Evolutionary conservation across 1,140 invertebrate genomes (phyloP), one percentile per base, ranked within the genome.

Genomic region (Drosophila mauritiana): DNA sequence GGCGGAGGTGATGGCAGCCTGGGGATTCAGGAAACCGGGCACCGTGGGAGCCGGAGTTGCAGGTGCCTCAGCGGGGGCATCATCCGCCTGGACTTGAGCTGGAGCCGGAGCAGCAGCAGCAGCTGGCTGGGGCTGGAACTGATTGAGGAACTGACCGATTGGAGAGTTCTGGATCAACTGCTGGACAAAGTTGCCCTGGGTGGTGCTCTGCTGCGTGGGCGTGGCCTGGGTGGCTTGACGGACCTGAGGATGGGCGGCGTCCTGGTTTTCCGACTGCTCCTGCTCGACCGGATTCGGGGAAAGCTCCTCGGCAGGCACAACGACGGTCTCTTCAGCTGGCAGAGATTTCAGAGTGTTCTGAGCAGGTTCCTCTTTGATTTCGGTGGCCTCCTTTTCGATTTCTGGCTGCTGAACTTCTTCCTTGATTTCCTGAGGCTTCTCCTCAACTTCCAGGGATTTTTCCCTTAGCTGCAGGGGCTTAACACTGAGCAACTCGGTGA

Each of bases 101-200:
- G 36, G 20, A 2, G 54, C 54, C 0, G 48, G n/a, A 17, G 59
- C n/a, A 13, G 51, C n/a, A 52, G 51, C 2, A 10, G 36, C 25
- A 39, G 49, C 36, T 67, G 53, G 80, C 22, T 78, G 83, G 0
- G 81, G 80, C 22, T 86, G 80, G 54, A 91, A 78, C 63, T 91
- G 90, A 51, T 88, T 91, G 4, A 91, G 64, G 27, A 91, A 91
- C 17, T 82, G 78, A 3, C 90, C 90, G n/a, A 91, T 78, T 1
- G 90, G 90, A 0, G 90, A 91, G 17, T 91, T 91, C 58, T 91
- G 90, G 52, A 91, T 91, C 10, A 91, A 52, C 5, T 91, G 90
- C 68, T 91, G 90, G 8, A 91, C 83, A 56, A 91, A 91, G 69
- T 91, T 91, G 27, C 81, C 83, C 48, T 91, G 90, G 0, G 90